Conservation (phyloP, 2,797 vertebrate species). For the Melanotaenia nigrans region DNA sequence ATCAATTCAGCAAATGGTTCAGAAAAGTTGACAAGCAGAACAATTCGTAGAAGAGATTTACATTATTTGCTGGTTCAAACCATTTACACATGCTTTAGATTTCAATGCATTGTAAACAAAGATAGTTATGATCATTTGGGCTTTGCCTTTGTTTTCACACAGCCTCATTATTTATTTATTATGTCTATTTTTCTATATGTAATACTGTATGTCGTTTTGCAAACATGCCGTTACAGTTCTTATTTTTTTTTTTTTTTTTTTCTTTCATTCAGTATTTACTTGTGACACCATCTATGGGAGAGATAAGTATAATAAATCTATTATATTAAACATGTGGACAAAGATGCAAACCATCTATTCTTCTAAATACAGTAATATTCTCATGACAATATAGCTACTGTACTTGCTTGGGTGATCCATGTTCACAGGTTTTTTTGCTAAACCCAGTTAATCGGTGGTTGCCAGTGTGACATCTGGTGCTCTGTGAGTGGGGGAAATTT, state of each 20-base stretch:
- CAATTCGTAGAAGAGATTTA: slow-evolving; percentile 27
- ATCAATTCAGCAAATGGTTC: slow-evolving; percentile 5
- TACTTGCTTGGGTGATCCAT: background rate
- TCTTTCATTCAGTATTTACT: background rate
- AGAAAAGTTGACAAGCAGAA: slow-evolving; percentile 21
- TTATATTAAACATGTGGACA: background rate
- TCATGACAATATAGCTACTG: background rate
- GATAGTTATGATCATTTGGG: slow-evolving; percentile 32
- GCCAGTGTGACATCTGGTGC: background rate
- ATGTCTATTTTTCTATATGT: too few relatives aligned
- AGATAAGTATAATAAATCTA: background rate
- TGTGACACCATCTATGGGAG: background rate
- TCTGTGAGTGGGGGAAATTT: background rate
- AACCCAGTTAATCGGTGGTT: background rate
- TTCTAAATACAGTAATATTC: background rate
- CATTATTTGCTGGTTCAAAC: slow-evolving; percentile 8
- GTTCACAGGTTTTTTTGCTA: background rate
- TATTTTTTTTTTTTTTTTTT: background rate
- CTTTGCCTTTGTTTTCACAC: slow-evolving; percentile 1
- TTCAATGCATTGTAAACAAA: slow-evolving; percentile 30
- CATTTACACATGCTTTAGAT: slow-evolving; percentile 40
- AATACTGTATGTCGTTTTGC: background rate
- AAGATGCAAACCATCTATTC: background rate
- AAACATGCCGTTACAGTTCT: background rate
- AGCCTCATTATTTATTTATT: too few relatives aligned